Base-by-base conservation (phyloP, 2,888 invertebrate genomes). In the Lasioglossum marginatum region DNA sequence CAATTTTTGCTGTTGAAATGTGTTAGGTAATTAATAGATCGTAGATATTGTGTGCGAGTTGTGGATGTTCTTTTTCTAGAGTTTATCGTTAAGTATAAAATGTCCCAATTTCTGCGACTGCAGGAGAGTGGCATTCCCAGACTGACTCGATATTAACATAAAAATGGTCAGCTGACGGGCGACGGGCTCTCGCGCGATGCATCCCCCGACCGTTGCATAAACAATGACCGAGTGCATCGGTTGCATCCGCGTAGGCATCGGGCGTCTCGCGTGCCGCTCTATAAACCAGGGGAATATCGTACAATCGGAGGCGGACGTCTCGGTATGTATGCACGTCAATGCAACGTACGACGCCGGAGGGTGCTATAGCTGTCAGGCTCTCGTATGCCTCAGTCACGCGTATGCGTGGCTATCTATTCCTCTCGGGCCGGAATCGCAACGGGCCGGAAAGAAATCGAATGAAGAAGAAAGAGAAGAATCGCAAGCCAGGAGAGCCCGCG, bases 271-370 rank as follows among this genome's bases (percentile, higher is more conserved):
- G 77, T 37, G 66, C 60, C 70, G 79, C 73, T 79, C 81, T 76
- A 86, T 79, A 86, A 86, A 86, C 34, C 86, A 86, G 37, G 3
- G 73, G 86, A 86, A 82, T 86, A 86, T 86, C 86, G 86, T 82
- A 73, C 81, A 77, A 86, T 86, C 86, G 86, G 82, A 86, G 86
- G 86, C 86, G 86, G 86, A 86, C 86, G 81, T 76, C 72, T 76
- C 83, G 71, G 75, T 84, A 85, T 80, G 82, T 79, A 82, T 87
- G 77, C 87, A 66, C 81, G 87, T 85, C 82, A 81, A 87, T 82
- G 82, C 77, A 82, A 87, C 84, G 77, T 85, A 88, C 80, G 87
- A 87, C 77, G 72, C 16, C 68, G 77, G 78, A 76, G 40, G 68
- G 83, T 84, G 87, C 75, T 87, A 79, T 87, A 83, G 77, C 87